Conservation (phyloP, 2,797 vertebrate species). For the Heteromormyrus szaboi region DNA sequence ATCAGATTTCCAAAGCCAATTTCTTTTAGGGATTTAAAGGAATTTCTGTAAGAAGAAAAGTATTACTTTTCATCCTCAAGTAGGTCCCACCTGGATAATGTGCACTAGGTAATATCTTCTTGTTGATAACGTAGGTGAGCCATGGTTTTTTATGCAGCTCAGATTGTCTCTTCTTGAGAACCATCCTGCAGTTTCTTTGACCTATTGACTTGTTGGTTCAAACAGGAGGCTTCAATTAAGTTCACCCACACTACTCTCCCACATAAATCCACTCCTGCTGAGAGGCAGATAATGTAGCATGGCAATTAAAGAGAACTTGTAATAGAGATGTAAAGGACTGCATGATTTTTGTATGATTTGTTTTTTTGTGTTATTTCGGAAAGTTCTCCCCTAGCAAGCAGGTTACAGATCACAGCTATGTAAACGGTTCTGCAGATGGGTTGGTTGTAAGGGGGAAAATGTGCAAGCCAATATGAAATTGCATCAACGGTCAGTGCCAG, state of each 20-base stretch:
- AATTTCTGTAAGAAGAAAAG: not conserved
- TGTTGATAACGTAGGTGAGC: not conserved
- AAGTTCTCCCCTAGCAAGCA: constrained; percentile 19
- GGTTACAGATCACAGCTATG: constrained; percentile 17
- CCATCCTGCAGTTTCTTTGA: not conserved
- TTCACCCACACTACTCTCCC: not conserved
- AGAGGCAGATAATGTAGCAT: not conserved
- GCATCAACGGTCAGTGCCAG: not conserved
- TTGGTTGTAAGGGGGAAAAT: not conserved
- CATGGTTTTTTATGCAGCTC: not conserved
- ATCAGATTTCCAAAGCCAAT: not conserved
- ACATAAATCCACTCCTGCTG: constrained; percentile 1
- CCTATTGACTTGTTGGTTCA: not conserved
- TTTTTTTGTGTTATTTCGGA: constrained; percentile 28
- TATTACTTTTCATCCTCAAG: not conserved
- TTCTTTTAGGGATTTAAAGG: not conserved
- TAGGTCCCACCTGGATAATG: not conserved
- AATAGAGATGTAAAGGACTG: not conserved
- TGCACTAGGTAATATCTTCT: not conserved
- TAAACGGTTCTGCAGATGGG: not conserved
- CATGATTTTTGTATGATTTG: not conserved
- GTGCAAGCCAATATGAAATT: constrained; percentile 5
- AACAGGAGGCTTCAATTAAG: constrained; percentile 30
- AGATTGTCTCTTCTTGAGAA: not conserved
- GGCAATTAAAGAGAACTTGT: not conserved